Evolutionary conservation across 2,888 invertebrate species (phyloP), one percentile per base, ranked within the genome.

Genomic region (Pandemis cinnamomeana): DNA sequence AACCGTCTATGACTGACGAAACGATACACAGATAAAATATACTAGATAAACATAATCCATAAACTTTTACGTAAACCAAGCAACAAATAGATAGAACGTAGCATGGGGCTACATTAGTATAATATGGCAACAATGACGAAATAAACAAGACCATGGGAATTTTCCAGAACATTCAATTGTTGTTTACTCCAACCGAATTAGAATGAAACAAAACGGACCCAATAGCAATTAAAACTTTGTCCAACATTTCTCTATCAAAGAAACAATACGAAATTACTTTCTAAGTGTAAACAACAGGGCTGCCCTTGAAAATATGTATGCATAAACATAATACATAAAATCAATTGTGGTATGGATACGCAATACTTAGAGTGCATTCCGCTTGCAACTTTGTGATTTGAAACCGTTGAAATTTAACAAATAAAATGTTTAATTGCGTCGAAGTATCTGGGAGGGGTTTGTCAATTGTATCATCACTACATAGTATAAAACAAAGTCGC

Each of bases 201-300:
- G 48, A 61, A 71, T 41, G 13, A 27, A 20, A 46, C 11, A 27
- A 48, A 20, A 64, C 20, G 7, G 58, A 63, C 44, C 27, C 58
- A 58, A 46, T 46, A 46, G 55, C n/a, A 58, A 13, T n/a, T 15
- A 53, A 15, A 58, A 7, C n/a, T 61, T 61, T 61, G 61, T n/a
- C 13, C 41, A 61, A n/a, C 20, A 41, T 61, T 41, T 41, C 36
- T 42, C 20, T 55, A n/a, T 15, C 53, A 53, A 67, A 15, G 44
- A 67, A 67, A 67, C 67, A 67, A 53, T 15, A 67, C 11, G 8
- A 42, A 42, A 27, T 64, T 64, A 64, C 67, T 67, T 67, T 67
- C 67, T 67, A 67, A 53, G 42, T 62, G 62, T 55, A 67, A 67
- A 67, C 67, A 67, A 67, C 41, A 2, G 11, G n/a, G 7, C 11